Percentiles rank a stretch among this genome's conserved stretches.
phyloP scores from a whole-genome alignment of 2,888 invertebrate species.

The Osmoderma eremita region DNA sequence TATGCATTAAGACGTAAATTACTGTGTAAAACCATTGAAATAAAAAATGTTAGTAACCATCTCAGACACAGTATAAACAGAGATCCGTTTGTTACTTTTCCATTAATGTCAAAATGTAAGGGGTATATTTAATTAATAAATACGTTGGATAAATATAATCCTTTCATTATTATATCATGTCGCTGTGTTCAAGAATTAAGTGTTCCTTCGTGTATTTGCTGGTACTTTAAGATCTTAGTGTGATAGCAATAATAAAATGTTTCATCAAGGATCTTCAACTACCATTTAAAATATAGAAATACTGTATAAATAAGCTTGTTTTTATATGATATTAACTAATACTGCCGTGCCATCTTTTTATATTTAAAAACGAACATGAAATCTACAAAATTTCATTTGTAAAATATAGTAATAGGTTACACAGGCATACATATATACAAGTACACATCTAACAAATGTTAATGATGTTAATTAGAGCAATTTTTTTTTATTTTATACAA shows the following conservation, averaged over 20 bases:
- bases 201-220: conserved; percentile 56
- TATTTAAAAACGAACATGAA: conserved; percentile 47
- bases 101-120: conserved; percentile 17
- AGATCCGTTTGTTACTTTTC: conserved; percentile 15
- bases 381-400: conserved; percentile 60
- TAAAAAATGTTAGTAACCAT: conserved; percentile 20
- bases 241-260: conserved; percentile 51
- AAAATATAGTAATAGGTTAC: conserved; percentile 58
- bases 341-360: conserved; percentile 60
- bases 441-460: conserved; percentile 27
- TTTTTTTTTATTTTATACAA: conserved; percentile 34
- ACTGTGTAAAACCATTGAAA: conserved; percentile 16
- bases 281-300: conserved; percentile 39
- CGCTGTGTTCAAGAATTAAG: conserved; percentile 54
- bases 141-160: conserved; percentile 18
- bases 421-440: conserved; percentile 29
- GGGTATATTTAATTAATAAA: conserved; percentile 20
- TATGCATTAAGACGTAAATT: conserved; percentile 78
- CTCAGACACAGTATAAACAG: conserved; percentile 35
- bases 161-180: conserved; percentile 45
- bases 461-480: conserved; percentile 35
- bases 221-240: conserved; percentile 57
- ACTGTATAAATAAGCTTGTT: conserved; percentile 57
- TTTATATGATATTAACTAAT: conserved; percentile 55
- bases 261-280: conserved; percentile 37